Evolutionary conservation across 2,797 vertebrate genomes (phyloP).

Genomic region (Acanthopagrus latus): DNA sequence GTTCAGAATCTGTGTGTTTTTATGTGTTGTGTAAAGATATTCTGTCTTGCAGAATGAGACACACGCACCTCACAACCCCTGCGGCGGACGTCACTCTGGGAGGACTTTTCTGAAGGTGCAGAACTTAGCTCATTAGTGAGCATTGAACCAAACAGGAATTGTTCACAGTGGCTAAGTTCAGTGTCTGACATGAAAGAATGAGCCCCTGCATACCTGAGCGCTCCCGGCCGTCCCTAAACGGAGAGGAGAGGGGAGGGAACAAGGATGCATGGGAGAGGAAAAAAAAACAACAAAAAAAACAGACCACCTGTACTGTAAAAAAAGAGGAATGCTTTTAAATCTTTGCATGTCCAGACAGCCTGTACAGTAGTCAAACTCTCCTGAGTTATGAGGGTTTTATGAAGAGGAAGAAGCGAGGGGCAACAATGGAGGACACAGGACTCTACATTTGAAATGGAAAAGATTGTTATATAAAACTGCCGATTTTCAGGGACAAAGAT

Average conservation of each 20-base stretch:
- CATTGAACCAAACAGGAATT: constrained; percentile 75
- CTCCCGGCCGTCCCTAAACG: background rate
- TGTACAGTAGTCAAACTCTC: constrained; percentile 2
- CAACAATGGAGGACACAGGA: background rate
- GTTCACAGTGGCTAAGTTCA: constrained; percentile 89
- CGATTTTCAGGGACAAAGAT: background rate
- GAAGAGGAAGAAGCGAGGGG: background rate
- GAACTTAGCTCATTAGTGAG: constrained; percentile 86
- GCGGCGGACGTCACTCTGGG: background rate
- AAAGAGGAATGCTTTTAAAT: constrained; percentile 60
- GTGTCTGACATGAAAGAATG: constrained; percentile 80
- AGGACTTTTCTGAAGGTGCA: constrained; percentile 79
- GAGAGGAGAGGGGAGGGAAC: constrained; percentile 23
- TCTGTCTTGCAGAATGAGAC: constrained; percentile 40
- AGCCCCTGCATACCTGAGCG: constrained; percentile 45
- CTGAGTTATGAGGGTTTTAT: constrained; percentile 22
- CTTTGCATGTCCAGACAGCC: constrained; percentile 66
- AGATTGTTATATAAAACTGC: background rate
- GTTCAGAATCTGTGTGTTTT: constrained; percentile 11
- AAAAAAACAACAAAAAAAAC: constrained; percentile 8
- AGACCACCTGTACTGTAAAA: constrained; percentile 45
- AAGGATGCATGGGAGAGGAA: constrained; percentile 2
- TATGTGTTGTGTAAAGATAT: constrained; percentile 7
- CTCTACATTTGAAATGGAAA: too few relatives aligned
- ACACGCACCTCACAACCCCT: constrained; percentile 7